Evolutionary conservation across 2,888 invertebrate species (phyloP), one percentile per base, ranked within the genome.

Genomic region (Tortrix viridana): DNA sequence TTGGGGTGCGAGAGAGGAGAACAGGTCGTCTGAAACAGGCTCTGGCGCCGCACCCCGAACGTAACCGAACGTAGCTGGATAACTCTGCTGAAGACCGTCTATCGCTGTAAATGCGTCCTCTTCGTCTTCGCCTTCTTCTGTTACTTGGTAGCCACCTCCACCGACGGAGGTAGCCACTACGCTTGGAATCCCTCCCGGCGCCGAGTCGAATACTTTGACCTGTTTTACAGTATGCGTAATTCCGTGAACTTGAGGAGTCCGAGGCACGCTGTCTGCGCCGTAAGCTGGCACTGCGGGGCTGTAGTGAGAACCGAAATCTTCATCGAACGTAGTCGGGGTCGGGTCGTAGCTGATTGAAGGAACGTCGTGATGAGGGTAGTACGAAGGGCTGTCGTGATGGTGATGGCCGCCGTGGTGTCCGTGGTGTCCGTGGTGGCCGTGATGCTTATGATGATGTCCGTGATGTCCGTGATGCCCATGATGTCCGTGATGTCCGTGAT

Each of bases 211-310:
- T 5, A 92, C 89, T 67, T 92, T 88, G 0, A 89, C 86, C 72
- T 92, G 86, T 67, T 88, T 88, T 2, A 92, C 84, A 6, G 91
- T 90, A 62, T 92, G 92, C 5, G 76, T 75, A 5, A 84, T 70
- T 9, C 85, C 85, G 47, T 73, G 81, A 0, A 85, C 73, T 7
- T 79, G 75, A 0, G 84, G 82, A 1, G 76, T 69, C 44, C 77
- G 77, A 48, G 77, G 77, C 6, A 71, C 72, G 14, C 75, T 67
- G n/a, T 72, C 76, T 3, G 69, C 68, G 4, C 80, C 80, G 26
- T 80, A 82, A 0, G 84, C 74, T 1, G 81, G 80, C 4, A 71
- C 74, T 1, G 81, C 71, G 0, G 88, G 83, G 1, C 79, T 72
- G 56, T 75, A 81, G 7, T 80, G 74, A 1, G 82, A 71, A 5